Conservation (phyloP, 2,888 invertebrate genomes). For the Lymantria monacha region DNA sequence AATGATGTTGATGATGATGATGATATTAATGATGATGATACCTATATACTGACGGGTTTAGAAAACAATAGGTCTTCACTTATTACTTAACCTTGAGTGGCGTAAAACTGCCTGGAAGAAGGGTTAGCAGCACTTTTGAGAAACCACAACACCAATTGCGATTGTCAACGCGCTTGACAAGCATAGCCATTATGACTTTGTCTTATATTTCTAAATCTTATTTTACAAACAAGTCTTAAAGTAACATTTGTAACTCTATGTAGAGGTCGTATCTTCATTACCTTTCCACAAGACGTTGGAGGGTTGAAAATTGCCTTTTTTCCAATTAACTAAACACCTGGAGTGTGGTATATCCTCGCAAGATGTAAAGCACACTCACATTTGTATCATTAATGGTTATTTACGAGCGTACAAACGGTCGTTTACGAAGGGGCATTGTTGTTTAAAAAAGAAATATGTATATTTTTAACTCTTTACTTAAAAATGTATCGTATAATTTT, state of each 20-base stretch:
- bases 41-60: too few relatives aligned
- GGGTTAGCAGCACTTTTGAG: not conserved
- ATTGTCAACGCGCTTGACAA: too few relatives aligned
- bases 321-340: slow-evolving; percentile 68
- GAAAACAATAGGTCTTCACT: too few relatives aligned
- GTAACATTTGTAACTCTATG: slow-evolving; percentile 36
- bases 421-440: slow-evolving; percentile 19
- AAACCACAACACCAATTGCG: too few relatives aligned
- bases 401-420: slow-evolving; percentile 26
- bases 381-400: slow-evolving; percentile 32
- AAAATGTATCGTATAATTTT: too few relatives aligned
- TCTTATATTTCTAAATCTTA: too few relatives aligned
- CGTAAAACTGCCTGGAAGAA: not conserved
- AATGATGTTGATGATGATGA: too few relatives aligned
- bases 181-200: too few relatives aligned
- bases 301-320: slow-evolving; percentile 62
- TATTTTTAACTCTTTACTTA: not conserved
- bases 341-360: slow-evolving; percentile 50
- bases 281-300: slow-evolving; percentile 23
- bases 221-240: too few relatives aligned
- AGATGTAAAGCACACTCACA: slow-evolving; percentile 33
- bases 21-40: too few relatives aligned
- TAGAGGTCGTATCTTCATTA: slow-evolving; percentile 43
- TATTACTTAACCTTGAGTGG: too few relatives aligned
- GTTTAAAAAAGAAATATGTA: not conserved